Conservation (phyloP, 2,113 vertebrate genomes). For the Thymallus thymallus region DNA sequence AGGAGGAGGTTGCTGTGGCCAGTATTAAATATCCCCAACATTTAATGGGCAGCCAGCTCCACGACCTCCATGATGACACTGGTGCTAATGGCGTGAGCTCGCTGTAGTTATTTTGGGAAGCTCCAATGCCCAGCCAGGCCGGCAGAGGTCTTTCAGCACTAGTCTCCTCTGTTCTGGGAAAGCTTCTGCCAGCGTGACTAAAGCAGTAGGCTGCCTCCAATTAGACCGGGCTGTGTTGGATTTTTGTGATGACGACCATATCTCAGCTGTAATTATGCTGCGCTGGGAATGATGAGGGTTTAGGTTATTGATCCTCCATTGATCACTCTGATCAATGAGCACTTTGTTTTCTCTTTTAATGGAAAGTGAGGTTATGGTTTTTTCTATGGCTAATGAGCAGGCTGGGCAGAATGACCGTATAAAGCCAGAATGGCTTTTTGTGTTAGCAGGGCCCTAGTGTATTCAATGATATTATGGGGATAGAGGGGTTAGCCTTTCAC, state of each 20-base stretch:
- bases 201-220: constrained; percentile 68
- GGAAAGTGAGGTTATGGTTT: constrained; percentile 66
- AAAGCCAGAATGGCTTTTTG: constrained; percentile 37
- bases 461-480: constrained; percentile 46
- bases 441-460: constrained; percentile 28
- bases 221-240: constrained; percentile 70
- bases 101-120: constrained; percentile 62
- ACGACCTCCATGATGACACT: constrained; percentile 64
- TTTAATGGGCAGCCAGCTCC: constrained; percentile 51
- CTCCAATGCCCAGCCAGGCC: constrained; percentile 36
- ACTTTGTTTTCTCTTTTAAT: constrained; percentile 75
- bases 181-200: constrained; percentile 55
- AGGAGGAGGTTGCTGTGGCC: constrained; percentile 34
- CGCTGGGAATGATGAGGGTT: constrained; percentile 77
- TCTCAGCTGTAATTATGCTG: constrained; percentile 76
- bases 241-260: constrained; percentile 78
- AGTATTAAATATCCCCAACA: constrained; percentile 61
- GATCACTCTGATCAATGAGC: constrained; percentile 78
- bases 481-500: constrained; percentile 23
- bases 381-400: constrained; percentile 63
- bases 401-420: constrained; percentile 49
- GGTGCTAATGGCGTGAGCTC: constrained; percentile 60
- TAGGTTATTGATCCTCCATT: constrained; percentile 78
- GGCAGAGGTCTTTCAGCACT: constrained; percentile 60
- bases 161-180: constrained; percentile 30